phyloP scores from a whole-genome alignment of 2,113 vertebrate genomes.

The Actenoides lindsayi region DNA sequence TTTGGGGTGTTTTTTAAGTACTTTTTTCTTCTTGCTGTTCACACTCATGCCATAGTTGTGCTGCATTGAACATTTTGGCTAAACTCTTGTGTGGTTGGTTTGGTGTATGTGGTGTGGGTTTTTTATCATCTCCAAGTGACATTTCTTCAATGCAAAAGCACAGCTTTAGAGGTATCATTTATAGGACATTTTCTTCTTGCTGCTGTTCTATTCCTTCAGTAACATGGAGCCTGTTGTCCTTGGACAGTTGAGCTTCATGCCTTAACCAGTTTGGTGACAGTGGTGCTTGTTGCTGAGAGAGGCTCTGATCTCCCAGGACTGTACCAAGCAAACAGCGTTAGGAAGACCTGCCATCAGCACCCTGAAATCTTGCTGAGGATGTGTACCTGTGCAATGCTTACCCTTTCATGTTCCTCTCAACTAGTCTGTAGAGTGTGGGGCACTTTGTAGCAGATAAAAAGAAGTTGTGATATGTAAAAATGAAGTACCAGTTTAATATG shows the following conservation, averaged over 20 bases:
- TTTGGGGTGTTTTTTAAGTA: not conserved
- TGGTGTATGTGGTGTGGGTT: not conserved
- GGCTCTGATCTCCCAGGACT: not conserved
- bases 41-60: not conserved
- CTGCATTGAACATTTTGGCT: not conserved
- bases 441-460: not conserved
- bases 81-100: not conserved
- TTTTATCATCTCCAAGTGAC: not conserved
- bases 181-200: not conserved
- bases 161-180: not conserved
- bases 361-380: not conserved
- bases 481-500: not conserved
- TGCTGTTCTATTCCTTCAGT: not conserved
- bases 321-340: not conserved
- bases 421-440: not conserved
- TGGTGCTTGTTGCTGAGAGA: not conserved
- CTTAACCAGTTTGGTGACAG: not conserved
- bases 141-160: not conserved
- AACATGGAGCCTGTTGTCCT: not conserved
- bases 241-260: not conserved
- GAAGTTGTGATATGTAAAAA: not conserved
- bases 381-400: not conserved
- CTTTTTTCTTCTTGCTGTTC: not conserved
- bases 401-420: not conserved
- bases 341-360: not conserved